Evolutionary conservation across 92 coral and sea anemone species (phyloP), one percentile per base, ranked within the genome.

Genomic region (Siderastrea radians): DNA sequence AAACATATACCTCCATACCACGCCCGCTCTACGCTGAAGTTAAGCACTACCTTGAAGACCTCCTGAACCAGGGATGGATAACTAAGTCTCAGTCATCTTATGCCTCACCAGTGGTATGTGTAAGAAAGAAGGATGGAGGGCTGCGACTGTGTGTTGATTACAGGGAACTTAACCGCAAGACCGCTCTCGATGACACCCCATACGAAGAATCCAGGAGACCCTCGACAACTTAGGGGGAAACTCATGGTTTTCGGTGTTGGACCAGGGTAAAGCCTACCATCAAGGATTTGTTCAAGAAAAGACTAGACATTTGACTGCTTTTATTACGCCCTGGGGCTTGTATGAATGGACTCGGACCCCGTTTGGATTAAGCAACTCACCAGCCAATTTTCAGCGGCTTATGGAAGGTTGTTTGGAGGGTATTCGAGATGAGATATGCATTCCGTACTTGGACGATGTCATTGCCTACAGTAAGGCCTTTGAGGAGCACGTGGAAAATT

Each of bases 341-440:
- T 78, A 78, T 68, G 85, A 86, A 78, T 86, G 84, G 84, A 73
- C 74, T 13, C 58, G 92, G 49, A 89, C 84, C 68, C 89, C 92
- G 6, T 63, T 84, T 51, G 38, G 85, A 89, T 55, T 90, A 53
- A 51, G 19, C 38, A 90, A 79, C 49, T 81, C 87, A 26, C 93
- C 93, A 43, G 86, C 87, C 10, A 74, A 61, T 7, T 86, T 86
- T 60, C 87, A 90, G 66, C 84, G 84, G 79, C 79, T 71, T 59
- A 90, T 90, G 93, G 93, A 90, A 52, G 81, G 49, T 45, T 77
- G 84, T 66, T 60, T 90, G n/a, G 93, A 76, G 9, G 93, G 81
- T 12, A 71, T 78, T 26, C 72, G 83, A 26, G 90, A 85, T 70
- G 81, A 90, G 75, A 75, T 78, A 26, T 72, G 86, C 59, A 90